A percentile compares a stretch with the other conserved stretches of the same genome.
Evolutionary conservation across 2,888 invertebrate species (phyloP).

Genomic region (Watsonalla binaria): DNA sequence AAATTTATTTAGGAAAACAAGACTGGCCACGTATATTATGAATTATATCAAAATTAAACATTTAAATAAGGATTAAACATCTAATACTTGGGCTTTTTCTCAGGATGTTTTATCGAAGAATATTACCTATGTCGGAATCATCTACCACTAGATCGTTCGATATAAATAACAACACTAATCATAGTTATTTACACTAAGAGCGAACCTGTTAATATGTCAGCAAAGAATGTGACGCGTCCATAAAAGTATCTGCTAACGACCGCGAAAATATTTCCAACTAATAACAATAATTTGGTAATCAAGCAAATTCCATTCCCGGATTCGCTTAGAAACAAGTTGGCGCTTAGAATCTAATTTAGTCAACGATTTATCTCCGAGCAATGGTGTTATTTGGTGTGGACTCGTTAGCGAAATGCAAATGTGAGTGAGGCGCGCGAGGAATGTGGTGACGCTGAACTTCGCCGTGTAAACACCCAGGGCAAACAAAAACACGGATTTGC

Average conservation of each 20-base stretch:
- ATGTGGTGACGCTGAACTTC: conserved; percentile 38
- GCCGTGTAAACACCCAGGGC: conserved; percentile 30
- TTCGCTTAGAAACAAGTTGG: conserved; percentile 40
- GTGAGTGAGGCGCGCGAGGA: conserved; percentile 33
- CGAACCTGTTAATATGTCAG: neutral
- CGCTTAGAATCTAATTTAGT: conserved; percentile 46
- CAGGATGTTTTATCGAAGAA: no score
- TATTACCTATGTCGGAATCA: no score
- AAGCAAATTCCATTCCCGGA: conserved; percentile 18
- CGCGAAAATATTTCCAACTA: neutral
- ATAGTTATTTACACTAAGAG: neutral
- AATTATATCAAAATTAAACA: no score
- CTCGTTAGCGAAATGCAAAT: conserved; percentile 61
- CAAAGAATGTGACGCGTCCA: neutral
- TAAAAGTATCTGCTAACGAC: neutral
- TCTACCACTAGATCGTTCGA: no score
- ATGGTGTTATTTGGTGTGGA: conserved; percentile 38
- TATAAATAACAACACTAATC: no score
- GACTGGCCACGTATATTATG: neutral
- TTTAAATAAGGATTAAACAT: no score
- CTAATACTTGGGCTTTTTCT: no score
- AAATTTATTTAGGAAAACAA: neutral
- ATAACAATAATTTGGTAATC: neutral
- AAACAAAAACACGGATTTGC: conserved; percentile 40
- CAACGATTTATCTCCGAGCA: conserved; percentile 43